Base-by-base conservation (phyloP, 2,888 invertebrate genomes). In the Petrophora chlorosata region DNA sequence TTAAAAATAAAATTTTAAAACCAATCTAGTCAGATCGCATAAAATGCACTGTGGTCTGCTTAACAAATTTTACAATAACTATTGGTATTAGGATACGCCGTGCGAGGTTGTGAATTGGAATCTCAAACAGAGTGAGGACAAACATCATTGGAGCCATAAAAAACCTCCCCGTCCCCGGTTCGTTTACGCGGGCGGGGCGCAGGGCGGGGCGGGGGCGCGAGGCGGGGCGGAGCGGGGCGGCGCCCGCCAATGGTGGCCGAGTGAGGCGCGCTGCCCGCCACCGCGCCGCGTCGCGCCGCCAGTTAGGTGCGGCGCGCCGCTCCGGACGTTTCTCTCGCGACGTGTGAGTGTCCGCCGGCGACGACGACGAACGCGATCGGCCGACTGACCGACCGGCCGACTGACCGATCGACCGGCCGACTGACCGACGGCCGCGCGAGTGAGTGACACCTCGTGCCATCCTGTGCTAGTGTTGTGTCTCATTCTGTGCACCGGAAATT, bases 301-400 rank as follows among this genome's bases (percentile, higher is more conserved):
- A 78, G 81, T 79, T 63, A 49, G 70, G 76, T 73, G 76, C 74
- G 67, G 71, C 75, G 70, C 76, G 79, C 71, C 73, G 74, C 53
- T 45, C 47, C 50, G 64, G 51, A 60, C 65, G 75, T 63, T 61
- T 61, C 45, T 53, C 38, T 40, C 39, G 45, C 36, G 35, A 16
- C 23, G 25, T 2, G 19, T 1, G 5, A 7, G 22, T 22, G 5
- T 30, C 32, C 32, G 32, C 16, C 17, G 26, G 38, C 34, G 34
- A 57, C 47, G 54, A 53, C 54, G 12, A 51, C 56, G 49, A 32
- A n/a, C n/a, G n/a, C n/a, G n/a, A n/a, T n/a, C n/a, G 36, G 28
- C 39, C 53, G n/a, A n/a, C n/a, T n/a, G n/a, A n/a, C n/a, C n/a
- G n/a, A n/a, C n/a, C n/a, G n/a, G n/a, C n/a, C n/a, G n/a, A n/a